These are phyloP conservation scores for Zaprionus lachaisei DNA, from an alignment of 1,140 invertebrate genomes.

Conservation along the genomic window DNA sequence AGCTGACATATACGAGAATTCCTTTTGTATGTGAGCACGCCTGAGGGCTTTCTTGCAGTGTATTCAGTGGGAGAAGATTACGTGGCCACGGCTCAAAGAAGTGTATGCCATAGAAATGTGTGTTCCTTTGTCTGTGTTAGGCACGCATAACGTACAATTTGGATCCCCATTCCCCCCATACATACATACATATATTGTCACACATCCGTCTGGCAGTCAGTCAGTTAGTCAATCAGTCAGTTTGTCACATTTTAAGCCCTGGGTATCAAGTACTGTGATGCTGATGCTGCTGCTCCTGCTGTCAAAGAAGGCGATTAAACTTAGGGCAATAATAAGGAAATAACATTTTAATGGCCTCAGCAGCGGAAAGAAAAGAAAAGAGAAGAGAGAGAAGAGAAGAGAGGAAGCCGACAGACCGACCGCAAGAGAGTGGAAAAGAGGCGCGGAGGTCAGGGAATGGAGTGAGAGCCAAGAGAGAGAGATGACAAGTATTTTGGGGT, in stretches of 20 bases:
- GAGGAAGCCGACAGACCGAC: neutral
- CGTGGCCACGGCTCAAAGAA: constrained; percentile 58
- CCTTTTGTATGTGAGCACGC: neutral
- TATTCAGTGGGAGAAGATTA: constrained; percentile 54
- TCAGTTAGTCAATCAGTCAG: constrained; percentile 37
- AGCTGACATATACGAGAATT: neutral
- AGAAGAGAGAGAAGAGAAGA: constrained; percentile 3
- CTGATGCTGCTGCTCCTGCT: constrained; percentile 38
- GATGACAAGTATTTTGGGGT: constrained; percentile 44
- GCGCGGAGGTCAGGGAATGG: neutral
- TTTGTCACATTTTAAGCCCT: constrained; percentile 46
- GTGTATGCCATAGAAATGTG: constrained; percentile 68
- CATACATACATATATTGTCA: constrained; percentile 16
- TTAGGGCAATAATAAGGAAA: constrained; percentile 80
- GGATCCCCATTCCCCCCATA: neutral
- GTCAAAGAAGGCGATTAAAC: constrained; percentile 68
- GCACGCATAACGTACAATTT: constrained; percentile 28
- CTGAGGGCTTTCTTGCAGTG: neutral
- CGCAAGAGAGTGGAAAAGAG: neutral
- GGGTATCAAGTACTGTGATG: constrained; percentile 7
- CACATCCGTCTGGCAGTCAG: constrained; percentile 2
- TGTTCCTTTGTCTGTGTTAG: constrained; percentile 68
- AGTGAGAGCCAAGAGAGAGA: constrained; percentile 19
- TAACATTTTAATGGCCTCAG: constrained; percentile 74
- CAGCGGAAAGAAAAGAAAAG: constrained; percentile 5